These are phyloP conservation scores for Alentia gelatinosa DNA, from an alignment of 2,888 invertebrate genomes.

Conservation along the genomic window DNA sequence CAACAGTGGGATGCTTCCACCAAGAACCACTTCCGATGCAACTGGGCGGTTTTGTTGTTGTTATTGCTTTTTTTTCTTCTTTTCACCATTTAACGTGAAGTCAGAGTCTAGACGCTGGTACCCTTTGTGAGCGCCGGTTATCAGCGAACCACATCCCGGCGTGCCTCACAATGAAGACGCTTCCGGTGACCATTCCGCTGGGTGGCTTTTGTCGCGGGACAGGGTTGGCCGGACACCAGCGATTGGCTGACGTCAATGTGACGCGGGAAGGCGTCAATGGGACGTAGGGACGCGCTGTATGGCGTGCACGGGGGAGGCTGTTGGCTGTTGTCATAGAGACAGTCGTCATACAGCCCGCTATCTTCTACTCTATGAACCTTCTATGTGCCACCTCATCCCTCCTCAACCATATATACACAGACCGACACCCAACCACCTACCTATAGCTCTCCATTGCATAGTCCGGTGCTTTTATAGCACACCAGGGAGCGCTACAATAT, in stretches of 20 bases:
- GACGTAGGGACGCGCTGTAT: background rate
- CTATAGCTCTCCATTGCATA: too few species aligned
- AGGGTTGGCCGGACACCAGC: background rate
- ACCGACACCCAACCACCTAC: too few species aligned
- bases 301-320: background rate
- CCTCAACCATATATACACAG: too few species aligned
- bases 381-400: too few species aligned
- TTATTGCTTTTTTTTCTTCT: background rate
- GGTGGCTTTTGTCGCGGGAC: background rate
- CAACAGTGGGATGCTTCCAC: background rate
- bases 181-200: background rate
- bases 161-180: background rate
- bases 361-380: too few species aligned
- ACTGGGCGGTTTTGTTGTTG: too few species aligned
- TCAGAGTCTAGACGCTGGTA: background rate
- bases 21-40: too few species aligned
- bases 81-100: background rate
- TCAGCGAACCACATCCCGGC: background rate
- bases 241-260: too few species aligned
- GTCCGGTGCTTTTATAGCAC: too few species aligned
- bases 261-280: background rate
- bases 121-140: slow-evolving; percentile 16
- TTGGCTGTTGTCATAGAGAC: background rate
- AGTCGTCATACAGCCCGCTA: too few species aligned
- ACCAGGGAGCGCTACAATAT: too few species aligned